Percentiles rank a stretch among this genome's conserved stretches.
Conservation (phyloP, 1,140 invertebrate species). For the Neocloeon triangulifer region DNA sequence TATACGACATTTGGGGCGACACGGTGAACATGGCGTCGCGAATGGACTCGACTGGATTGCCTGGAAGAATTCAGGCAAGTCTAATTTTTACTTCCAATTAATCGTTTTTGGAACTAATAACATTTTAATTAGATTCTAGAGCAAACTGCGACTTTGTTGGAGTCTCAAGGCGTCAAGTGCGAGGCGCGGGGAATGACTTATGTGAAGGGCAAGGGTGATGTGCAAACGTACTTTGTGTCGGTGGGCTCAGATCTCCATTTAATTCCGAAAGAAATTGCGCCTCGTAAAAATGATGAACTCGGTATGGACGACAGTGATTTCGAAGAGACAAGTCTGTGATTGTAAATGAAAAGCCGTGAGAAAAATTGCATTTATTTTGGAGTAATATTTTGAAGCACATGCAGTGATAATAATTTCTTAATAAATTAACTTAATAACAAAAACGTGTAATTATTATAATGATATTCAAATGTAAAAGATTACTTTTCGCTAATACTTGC, state of each 20-base stretch:
- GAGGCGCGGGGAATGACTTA: conserved; percentile 40
- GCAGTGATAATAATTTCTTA: too few relatives aligned
- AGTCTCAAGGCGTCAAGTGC: conserved; percentile 40
- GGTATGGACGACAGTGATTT: too few relatives aligned
- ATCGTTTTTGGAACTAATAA: background rate
- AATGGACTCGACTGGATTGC: conserved; percentile 65
- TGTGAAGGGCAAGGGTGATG: conserved; percentile 51
- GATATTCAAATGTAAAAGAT: too few relatives aligned
- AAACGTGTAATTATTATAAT: too few relatives aligned
- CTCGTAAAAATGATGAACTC: too few relatives aligned
- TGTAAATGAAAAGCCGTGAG: too few relatives aligned
- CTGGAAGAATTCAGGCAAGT: conserved; percentile 53
- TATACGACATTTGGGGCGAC: conserved; percentile 87
- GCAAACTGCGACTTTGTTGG: conserved; percentile 42
- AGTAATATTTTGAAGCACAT: too few relatives aligned
- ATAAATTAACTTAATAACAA: too few relatives aligned
- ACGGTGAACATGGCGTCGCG: conserved; percentile 85
- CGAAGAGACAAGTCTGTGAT: too few relatives aligned
- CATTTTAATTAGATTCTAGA: conserved; percentile 32
- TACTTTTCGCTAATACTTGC: too few relatives aligned
- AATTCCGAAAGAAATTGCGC: too few relatives aligned
- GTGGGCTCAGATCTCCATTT: conserved; percentile 35
- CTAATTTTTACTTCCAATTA: conserved; percentile 1
- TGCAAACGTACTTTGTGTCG: conserved; percentile 49
- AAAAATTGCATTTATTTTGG: too few relatives aligned